Evolutionary conservation across 1,140 invertebrate species (phyloP), one percentile per base, ranked within the genome.

Genomic region (Hylaeus volcanicus): DNA sequence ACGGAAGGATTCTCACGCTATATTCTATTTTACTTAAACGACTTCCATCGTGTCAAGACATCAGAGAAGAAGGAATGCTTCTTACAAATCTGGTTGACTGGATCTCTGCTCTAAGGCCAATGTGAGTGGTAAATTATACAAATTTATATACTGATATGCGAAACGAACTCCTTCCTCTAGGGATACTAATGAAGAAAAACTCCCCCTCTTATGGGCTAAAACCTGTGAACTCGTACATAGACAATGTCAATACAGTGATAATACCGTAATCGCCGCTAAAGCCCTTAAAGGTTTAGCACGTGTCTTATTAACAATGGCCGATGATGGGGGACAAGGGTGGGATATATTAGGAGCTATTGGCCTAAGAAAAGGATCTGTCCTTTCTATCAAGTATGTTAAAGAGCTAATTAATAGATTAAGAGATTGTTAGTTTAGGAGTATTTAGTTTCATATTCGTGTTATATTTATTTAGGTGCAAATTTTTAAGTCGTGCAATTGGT

Each of bases 331-430:
- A 66, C 93, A 94, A 82, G 92, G 94, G 8, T 94, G 94, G 92
- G 95, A 95, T 15, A 93, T 96, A 43, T 90, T 96, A 2, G 95
- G 95, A 41, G 95, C 95, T 26, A 95, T 96, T 72, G 95, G 96
- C 48, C 87, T 96, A 2, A 94, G 95, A 41, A 95, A 95, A 90
- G 93, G 94, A 41, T 95, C 94, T 55, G 91, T 93, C 41, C 89
- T 96, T 15, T 95, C 95, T 39, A 85, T 92, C 12, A 94, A 93
- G 95, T 96, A 81, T 71, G 37, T 51, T 12, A 11, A 26, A 53
- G 4, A 64, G 9, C 9, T 8, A 14, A 26, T 45, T 14, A 26
- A 71, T 63, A 55, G 9, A 9, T 26, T 26, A 26, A 26, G 26
- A 26, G 26, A 26, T 26, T 26, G 26, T 26, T 26, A 26, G 26